phyloP scores from a whole-genome alignment of 2,797 vertebrate genomes.

The Bovichtus diacanthus region DNA sequence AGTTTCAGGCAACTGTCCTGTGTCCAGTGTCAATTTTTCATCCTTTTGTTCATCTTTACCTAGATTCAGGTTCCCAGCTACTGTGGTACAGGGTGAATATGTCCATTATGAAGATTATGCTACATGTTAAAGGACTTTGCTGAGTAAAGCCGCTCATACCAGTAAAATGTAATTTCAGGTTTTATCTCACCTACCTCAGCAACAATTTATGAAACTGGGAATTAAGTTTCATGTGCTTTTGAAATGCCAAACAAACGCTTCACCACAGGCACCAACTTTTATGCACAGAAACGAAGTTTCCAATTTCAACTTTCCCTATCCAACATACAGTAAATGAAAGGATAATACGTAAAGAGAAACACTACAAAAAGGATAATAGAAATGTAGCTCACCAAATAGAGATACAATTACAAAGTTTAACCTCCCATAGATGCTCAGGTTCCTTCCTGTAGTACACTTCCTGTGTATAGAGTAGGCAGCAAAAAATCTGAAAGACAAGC shows the following conservation, averaged over 20 bases:
- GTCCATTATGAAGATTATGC: not conserved
- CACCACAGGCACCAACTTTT: not conserved
- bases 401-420: not conserved
- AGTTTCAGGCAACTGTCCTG: not conserved
- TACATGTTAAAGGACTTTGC: not conserved
- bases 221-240: not conserved
- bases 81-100: not conserved
- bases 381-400: not conserved
- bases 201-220: not conserved
- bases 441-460: not conserved
- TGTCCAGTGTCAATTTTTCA: not conserved
- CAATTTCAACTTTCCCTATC: not conserved
- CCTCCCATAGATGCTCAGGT: not conserved
- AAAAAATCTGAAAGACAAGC: not conserved
- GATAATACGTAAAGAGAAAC: not conserved
- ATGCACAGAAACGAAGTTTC: not conserved
- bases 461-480: not conserved
- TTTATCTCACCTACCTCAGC: not conserved
- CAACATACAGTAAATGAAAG: not conserved
- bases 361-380: not conserved
- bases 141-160: not conserved
- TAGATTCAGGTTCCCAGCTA: not conserved
- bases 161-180: not conserved
- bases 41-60: not conserved
- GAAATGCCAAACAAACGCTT: constrained; percentile 4